Conservation (phyloP, 2,113 vertebrate genomes). For the Trinectes maculatus region DNA sequence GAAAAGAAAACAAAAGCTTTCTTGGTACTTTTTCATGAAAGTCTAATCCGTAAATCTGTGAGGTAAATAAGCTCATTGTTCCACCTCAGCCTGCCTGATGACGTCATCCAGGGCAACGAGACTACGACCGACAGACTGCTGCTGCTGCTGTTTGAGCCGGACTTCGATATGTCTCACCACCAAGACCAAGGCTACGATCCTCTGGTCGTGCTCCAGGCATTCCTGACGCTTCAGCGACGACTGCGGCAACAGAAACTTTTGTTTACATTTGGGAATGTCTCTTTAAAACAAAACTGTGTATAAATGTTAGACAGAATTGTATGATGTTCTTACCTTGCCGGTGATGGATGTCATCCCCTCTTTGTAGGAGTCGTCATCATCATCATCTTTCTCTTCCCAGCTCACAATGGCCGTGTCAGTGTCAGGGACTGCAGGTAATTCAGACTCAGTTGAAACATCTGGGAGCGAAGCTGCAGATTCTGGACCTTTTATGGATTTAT, state of each 20-base stretch:
- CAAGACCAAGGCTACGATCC: conserved; percentile 88
- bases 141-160: conserved; percentile 85
- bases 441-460: conserved; percentile 44
- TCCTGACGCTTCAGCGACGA: conserved; percentile 84
- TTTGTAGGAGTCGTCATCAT: not conserved
- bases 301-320: not conserved
- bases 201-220: conserved; percentile 91
- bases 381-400: conserved; percentile 45
- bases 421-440: conserved; percentile 20
- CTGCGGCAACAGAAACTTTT: conserved; percentile 60
- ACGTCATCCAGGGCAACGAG: conserved; percentile 81
- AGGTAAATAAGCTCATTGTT: not conserved
- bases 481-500: conserved; percentile 9
- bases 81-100: conserved; percentile 89
- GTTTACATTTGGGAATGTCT: not conserved
- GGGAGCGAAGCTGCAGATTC: conserved; percentile 13
- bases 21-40: conserved; percentile 6
- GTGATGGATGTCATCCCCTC: conserved; percentile 20
- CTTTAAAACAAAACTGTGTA: not conserved
- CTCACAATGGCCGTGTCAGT: conserved; percentile 49
- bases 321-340: conserved; percentile 64
- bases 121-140: conserved; percentile 80
- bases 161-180: conserved; percentile 92
- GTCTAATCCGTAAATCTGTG: conserved; percentile 29
- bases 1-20: conserved; percentile 24